Base-by-base conservation (phyloP, 2,888 invertebrate genomes). In the Aleiodes alternator region DNA sequence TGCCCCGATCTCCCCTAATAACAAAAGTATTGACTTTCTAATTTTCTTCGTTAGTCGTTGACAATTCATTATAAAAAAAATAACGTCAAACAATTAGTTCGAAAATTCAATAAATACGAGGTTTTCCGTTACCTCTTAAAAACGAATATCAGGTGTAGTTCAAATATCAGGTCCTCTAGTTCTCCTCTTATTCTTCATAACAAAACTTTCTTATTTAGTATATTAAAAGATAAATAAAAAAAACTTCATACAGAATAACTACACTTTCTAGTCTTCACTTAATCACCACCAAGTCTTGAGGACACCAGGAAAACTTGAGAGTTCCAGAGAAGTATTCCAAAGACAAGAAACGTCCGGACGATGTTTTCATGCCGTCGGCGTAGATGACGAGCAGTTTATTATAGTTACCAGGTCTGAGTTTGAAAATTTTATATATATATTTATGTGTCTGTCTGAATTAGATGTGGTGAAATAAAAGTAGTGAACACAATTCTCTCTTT, bases 341-440 rank as follows among this genome's bases (percentile, higher is more conserved):
- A 68, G 61, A 56, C 68, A 53, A 68, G 73, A 73, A 73, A 55
- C 68, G 73, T 73, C 73, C 57, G 56, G 59, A 57, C 23, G 66
- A 64, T 55, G 75, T 70, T 75, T 71, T 66, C 66, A 56, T 64
- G 56, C 75, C 64, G 75, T 71, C 56, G 66, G 12, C 31, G 50
- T 70, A 23, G 71, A 70, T 75, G 75, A 75, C 75, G 64, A 66
- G 61, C 56, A 48, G 71, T 75, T 75, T 71, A 71, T 71, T 75
- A 71, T 64, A 75, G 55, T 70, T 64, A 43, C 48, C 9, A 9
- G 48, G 43, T 8, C 11, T 43, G 43, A 43, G 12, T 12, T 55
- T 55, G 14, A 55, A n/a, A n/a, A 55, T 55, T 55, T 55, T 55
- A 55, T 16, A 16, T 16, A 55, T 55, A 7, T 55, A 16, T 55